Evolutionary conservation across 2,113 vertebrate species (phyloP), one percentile per base, ranked within the genome.

Genomic region (Nematolebias whitei): DNA sequence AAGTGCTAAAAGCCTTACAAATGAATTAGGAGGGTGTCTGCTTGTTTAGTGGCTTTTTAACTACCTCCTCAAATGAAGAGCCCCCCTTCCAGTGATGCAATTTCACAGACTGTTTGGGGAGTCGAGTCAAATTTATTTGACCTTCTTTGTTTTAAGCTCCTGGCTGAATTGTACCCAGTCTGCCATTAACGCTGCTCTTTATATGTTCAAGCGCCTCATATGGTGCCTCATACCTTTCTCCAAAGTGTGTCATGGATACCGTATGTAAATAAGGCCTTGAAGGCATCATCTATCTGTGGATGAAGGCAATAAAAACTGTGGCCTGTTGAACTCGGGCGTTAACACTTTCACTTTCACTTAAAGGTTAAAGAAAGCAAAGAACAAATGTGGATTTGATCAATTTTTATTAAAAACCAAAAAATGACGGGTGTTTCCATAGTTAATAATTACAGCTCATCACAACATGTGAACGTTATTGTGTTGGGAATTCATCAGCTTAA

Each of bases 21-120:
- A 84, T 78, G 69, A 84, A 87, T 80, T 59, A 78, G 52, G 40
- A 47, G 48, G 68, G 80, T 10, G 63, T 77, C 79, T 64, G 77
- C 85, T 84, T 82, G 80, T 62, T 87, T 88, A 86, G 90, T 88
- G 78, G 85, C 80, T 88, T 72, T 91, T 89, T 87, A 89, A 90
- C 80, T 86, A 78, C 80, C 84, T 77, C 82, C 79, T 78, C 68
- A 18, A 67, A 44, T 68, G 51, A 52, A 76, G 70, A 78, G 73
- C 41, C n/a, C 79, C 87, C 84, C 83, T 80, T 88, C 79, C 65
- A 72, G 79, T 85, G 84, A 80, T 90, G 82, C 66, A 76, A 89
- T 89, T 91, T 90, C 89, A 75, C 87, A 85, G 84, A 82, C 82
- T 71, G 84, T 90, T 90, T 81, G 70, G 61, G 71, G 70, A 77